Percentiles rank a stretch among this genome's conserved stretches.
phyloP scores from a whole-genome alignment of 1,140 invertebrate species.

The Solenopsis fugax region DNA sequence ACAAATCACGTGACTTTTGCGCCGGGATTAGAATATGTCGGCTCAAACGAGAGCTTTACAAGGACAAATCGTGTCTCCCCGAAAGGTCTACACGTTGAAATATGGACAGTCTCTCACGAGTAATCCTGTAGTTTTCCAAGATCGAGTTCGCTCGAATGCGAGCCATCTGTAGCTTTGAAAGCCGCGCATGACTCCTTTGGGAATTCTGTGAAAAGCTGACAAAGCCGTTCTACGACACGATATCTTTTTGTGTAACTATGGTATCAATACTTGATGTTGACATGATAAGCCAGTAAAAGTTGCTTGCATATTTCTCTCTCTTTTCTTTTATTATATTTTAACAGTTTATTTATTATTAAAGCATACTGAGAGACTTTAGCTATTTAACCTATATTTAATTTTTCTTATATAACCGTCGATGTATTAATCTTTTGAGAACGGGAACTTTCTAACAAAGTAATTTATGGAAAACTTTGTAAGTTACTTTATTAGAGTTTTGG shows the following conservation, averaged over 20 bases:
- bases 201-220: conserved; percentile 30
- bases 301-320: not conserved
- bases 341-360: not conserved
- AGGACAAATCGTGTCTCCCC: conserved; percentile 30
- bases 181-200: conserved; percentile 12
- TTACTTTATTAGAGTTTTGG: no score
- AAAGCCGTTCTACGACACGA: not conserved
- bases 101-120: conserved; percentile 42
- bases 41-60: conserved; percentile 13
- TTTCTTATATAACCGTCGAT: not conserved
- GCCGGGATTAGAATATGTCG: conserved; percentile 9
- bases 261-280: not conserved
- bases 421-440: no score
- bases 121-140: conserved; percentile 52
- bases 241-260: conserved; percentile 11
- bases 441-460: no score
- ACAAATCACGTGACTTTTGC: conserved; percentile 22
- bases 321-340: not conserved
- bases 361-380: not conserved
- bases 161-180: conserved; percentile 39
- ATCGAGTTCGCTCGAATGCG: conserved; percentile 32
- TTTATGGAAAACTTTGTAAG: no score
- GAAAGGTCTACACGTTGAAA: conserved; percentile 16
- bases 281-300: not conserved
- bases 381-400: not conserved